phyloP scores from a whole-genome alignment of 2,888 invertebrate species.

The Apodemia duryi region DNA sequence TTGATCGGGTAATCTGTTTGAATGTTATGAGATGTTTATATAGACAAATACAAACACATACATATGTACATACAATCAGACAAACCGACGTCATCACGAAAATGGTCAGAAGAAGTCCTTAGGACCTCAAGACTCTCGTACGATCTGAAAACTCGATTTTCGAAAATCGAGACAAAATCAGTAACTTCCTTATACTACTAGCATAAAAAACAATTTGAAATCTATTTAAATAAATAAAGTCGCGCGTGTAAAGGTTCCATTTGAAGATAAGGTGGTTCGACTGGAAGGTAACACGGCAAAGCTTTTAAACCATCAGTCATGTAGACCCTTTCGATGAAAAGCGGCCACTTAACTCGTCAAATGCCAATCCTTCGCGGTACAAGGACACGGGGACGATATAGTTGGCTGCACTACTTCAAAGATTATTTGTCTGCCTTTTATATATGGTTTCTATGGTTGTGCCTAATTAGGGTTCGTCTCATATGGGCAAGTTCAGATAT shows the following conservation, averaged over 20 bases:
- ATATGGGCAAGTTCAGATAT: not conserved
- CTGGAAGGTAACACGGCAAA: conserved; percentile 60
- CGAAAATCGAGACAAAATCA: no score
- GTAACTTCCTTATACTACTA: no score
- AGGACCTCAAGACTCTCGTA: no score
- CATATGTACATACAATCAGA: no score
- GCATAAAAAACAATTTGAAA: no score
- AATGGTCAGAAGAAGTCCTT: no score
- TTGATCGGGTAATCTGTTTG: no score
- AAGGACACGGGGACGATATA: conserved; percentile 32
- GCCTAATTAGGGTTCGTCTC: not conserved
- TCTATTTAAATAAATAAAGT: not conserved
- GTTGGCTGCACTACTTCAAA: conserved; percentile 29
- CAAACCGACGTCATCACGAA: no score
- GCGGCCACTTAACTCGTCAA: conserved; percentile 75
- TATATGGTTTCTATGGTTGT: not conserved
- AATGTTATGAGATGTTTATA: no score
- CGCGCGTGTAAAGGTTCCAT: conserved; percentile 24
- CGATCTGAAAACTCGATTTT: no score
- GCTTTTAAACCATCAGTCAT: conserved; percentile 74
- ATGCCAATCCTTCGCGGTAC: conserved; percentile 54
- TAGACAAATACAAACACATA: no score
- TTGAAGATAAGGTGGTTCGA: conserved; percentile 43
- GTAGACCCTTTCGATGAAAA: conserved; percentile 66
- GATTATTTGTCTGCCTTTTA: conserved; percentile 21